A percentile compares a stretch with the other conserved stretches of the same genome.
Evolutionary conservation across 2,113 vertebrate species (phyloP).

Genomic region (Gambusia holbrooki): DNA sequence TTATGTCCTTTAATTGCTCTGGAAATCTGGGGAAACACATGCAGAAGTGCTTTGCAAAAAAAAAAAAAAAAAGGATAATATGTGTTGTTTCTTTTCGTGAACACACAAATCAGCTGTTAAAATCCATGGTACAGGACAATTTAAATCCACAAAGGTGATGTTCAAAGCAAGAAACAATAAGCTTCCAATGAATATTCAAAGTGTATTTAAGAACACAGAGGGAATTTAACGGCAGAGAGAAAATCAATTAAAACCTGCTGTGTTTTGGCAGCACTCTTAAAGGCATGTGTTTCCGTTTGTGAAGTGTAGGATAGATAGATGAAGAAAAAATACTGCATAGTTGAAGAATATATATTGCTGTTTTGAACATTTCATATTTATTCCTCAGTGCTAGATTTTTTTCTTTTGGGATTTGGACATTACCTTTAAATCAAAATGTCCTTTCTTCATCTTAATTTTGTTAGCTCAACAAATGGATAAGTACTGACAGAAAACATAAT

Average conservation of each 20-base stretch:
- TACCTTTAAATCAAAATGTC: no score
- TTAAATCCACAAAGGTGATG: background rate
- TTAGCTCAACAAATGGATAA: no score
- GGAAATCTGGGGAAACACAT: slow-evolving; percentile 1
- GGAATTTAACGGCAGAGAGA: no score
- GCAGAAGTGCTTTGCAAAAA: no score
- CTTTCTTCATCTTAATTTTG: no score
- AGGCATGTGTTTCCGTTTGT: no score
- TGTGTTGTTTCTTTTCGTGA: background rate
- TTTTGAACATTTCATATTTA: background rate
- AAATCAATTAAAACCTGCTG: background rate
- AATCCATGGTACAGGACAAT: background rate
- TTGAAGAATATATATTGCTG: background rate
- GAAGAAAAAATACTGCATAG: no score
- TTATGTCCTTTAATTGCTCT: slow-evolving; percentile 47
- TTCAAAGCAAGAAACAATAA: background rate
- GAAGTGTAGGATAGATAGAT: no score
- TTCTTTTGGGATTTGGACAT: background rate
- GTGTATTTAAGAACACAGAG: no score
- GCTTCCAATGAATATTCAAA: no score
- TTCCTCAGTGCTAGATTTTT: background rate
- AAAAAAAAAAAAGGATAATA: background rate
- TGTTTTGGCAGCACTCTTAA: background rate
- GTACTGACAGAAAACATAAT: no score
- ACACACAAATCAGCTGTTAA: background rate